Evolutionary conservation across 1,140 invertebrate species (phyloP).

Genomic region (Ips nitidus): DNA sequence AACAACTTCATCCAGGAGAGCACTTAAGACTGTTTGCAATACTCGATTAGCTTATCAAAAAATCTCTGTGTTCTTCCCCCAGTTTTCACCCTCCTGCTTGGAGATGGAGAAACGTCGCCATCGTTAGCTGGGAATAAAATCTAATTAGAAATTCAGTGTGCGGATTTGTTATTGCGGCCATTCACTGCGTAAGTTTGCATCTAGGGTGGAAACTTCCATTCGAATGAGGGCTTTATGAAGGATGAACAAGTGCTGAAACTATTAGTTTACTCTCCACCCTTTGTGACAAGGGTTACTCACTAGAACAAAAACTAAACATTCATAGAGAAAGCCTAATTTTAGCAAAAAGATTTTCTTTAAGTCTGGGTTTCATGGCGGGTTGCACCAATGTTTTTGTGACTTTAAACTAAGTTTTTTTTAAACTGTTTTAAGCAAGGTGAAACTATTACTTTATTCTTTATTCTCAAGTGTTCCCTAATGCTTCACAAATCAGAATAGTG

Average conservation of each 20-base stretch:
- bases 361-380: too few species aligned
- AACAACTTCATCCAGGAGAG: constrained; percentile 20
- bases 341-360: too few species aligned
- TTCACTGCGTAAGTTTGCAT: constrained; percentile 2
- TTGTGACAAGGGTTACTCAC: too few species aligned
- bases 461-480: too few species aligned
- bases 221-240: background rate
- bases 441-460: too few species aligned
- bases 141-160: constrained; percentile 30
- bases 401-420: too few species aligned
- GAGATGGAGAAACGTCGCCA: constrained; percentile 11
- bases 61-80: constrained; percentile 24
- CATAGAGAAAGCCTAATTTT: too few species aligned
- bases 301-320: too few species aligned
- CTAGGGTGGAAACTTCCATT: background rate
- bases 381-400: too few species aligned
- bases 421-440: too few species aligned
- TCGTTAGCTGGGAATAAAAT: constrained; percentile 23
- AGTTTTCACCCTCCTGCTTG: constrained; percentile 4
- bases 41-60: constrained; percentile 31
- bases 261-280: too few species aligned
- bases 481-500: too few species aligned
- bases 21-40: constrained; percentile 23
- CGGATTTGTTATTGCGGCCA: constrained; percentile 15
- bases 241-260: background rate